A percentile compares a stretch with the other conserved stretches of the same genome.
Conservation (phyloP, 2,888 invertebrate species). For the Zele albiditarsus region DNA sequence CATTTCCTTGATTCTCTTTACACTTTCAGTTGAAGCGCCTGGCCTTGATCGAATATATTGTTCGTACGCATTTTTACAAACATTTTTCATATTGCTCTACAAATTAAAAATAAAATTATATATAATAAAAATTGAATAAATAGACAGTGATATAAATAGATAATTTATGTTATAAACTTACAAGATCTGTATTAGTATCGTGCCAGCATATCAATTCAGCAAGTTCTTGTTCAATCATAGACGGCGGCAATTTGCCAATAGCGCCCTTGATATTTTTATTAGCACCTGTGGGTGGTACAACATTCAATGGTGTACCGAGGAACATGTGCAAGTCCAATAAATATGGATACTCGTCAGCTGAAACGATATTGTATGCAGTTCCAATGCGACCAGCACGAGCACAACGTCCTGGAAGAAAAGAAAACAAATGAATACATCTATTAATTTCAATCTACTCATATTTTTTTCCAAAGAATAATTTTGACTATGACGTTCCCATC, state of each 20-base stretch:
- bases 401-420: slow-evolving; percentile 81
- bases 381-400: slow-evolving; percentile 96
- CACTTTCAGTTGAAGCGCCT: slow-evolving; percentile 90
- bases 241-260: slow-evolving; percentile 88
- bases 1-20: slow-evolving; percentile 86
- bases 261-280: slow-evolving; percentile 76
- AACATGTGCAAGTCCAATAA: slow-evolving; percentile 96
- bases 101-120: slow-evolving; percentile 17
- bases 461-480: background rate
- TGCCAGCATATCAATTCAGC: slow-evolving; percentile 85
- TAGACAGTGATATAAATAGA: background rate
- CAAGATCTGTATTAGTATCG: slow-evolving; percentile 83
- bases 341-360: slow-evolving; percentile 93
- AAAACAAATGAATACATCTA: slow-evolving; percentile 36
- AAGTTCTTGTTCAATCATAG: slow-evolving; percentile 87
- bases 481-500: slow-evolving; percentile 3
- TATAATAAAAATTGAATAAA: background rate
- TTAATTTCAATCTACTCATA: background rate
- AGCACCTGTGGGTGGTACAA: slow-evolving; percentile 72
- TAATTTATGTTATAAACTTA: slow-evolving; percentile 71
- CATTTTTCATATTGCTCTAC: slow-evolving; percentile 80
- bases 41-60: slow-evolving; percentile 93
- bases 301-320: slow-evolving; percentile 83
- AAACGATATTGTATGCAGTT: slow-evolving; percentile 91
- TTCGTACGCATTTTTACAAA: slow-evolving; percentile 91